phyloP scores from a whole-genome alignment of 2,888 invertebrate species.

The Ommatoiulus sabulosus region DNA sequence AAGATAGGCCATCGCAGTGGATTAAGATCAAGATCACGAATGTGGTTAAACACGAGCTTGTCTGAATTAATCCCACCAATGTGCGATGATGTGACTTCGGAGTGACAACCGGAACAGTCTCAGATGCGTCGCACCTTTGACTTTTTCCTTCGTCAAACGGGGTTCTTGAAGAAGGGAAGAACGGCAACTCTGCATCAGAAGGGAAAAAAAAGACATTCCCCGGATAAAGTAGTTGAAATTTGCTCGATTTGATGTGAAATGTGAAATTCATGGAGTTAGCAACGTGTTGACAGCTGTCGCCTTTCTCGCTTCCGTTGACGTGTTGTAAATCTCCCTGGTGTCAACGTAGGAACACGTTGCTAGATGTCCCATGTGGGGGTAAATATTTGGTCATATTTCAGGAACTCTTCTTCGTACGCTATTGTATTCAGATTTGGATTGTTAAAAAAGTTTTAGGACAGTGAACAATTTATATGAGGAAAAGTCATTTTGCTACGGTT shows the following conservation, averaged over 20 bases:
- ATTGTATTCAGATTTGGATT: no score
- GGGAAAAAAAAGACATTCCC: neutral
- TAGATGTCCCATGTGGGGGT: neutral
- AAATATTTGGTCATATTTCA: no score
- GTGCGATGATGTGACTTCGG: neutral
- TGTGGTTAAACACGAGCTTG: slow-evolving; percentile 27
- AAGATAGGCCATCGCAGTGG: slow-evolving; percentile 22
- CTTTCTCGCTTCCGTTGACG: neutral
- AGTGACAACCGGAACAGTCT: neutral
- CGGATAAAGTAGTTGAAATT: neutral
- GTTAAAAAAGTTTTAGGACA: no score
- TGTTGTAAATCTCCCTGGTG: neutral
- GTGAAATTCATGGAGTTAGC: slow-evolving; percentile 1
- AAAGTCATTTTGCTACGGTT: no score
- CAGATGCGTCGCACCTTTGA: neutral
- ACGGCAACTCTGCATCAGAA: neutral
- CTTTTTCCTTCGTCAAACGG: slow-evolving; percentile 9
- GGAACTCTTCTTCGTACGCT: no score
- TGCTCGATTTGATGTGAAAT: slow-evolving; percentile 7
- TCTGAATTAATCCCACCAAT: slow-evolving; percentile 34
- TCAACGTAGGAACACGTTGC: neutral
- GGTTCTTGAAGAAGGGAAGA: neutral
- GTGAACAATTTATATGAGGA: no score
- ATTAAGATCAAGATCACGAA: slow-evolving; percentile 22
- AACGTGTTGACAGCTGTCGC: neutral